Evolutionary conservation across 2,113 vertebrate species (phyloP).

Genomic region (Hydrochoerus hydrochaeris): DNA sequence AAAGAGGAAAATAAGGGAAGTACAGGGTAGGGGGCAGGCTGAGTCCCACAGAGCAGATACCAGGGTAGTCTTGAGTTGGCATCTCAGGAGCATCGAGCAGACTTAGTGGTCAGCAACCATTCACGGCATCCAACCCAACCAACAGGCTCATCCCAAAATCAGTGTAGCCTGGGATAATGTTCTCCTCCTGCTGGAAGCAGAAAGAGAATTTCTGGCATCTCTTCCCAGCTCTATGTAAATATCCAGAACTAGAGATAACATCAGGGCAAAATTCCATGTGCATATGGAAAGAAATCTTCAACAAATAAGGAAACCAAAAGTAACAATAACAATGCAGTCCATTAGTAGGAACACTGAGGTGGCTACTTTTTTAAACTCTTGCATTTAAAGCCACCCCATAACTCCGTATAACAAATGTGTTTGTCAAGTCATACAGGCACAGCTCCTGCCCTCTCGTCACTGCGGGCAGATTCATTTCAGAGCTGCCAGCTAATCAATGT

Average conservation of each 20-base stretch:
- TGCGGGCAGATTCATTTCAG: background rate
- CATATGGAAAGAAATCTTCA: background rate
- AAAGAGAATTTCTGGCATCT: background rate
- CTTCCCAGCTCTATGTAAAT: background rate
- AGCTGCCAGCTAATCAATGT: background rate
- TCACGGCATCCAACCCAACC: background rate
- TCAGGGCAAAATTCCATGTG: background rate
- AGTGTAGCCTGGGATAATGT: accelerated
- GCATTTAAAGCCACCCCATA: too few species aligned
- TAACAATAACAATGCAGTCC: too few species aligned
- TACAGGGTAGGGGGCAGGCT: accelerated
- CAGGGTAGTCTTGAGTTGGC: background rate
- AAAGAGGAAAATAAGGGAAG: background rate
- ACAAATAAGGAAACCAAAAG: background rate
- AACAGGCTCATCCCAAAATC: background rate
- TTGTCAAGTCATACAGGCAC: accelerated
- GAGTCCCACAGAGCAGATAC: background rate
- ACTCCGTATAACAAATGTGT: too few species aligned
- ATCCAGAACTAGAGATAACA: background rate
- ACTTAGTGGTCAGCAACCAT: background rate
- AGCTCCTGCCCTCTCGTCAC: background rate
- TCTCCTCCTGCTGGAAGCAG: background rate
- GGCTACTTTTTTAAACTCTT: too few species aligned
- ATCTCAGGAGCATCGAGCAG: background rate
- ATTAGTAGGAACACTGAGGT: background rate